phyloP scores from a whole-genome alignment of 2,113 vertebrate species.

The Petroica traversi region DNA sequence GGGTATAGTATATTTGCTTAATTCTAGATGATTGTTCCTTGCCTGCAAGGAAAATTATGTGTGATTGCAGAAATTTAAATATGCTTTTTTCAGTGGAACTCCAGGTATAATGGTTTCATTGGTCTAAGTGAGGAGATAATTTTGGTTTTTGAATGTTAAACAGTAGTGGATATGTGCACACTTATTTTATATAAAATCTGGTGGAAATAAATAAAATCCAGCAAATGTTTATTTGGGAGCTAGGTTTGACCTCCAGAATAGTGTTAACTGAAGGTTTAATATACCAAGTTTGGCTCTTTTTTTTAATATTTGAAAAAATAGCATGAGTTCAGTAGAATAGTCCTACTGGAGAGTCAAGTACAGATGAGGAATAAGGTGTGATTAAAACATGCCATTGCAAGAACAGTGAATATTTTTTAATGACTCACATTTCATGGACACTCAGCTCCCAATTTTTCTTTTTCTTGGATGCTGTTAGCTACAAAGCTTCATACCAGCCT shows the following conservation, averaged over 20 bases:
- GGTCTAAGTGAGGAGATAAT: constrained; percentile 41
- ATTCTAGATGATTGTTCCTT: constrained; percentile 61
- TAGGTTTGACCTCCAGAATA: constrained; percentile 25
- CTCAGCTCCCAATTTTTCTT: not conserved
- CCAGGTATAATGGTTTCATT: constrained; percentile 57
- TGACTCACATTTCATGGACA: not conserved
- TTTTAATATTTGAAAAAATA: constrained; percentile 6
- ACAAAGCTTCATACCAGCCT: not conserved
- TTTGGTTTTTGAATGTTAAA: constrained; percentile 28
- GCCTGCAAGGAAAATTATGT: constrained; percentile 61
- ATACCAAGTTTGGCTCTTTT: not conserved
- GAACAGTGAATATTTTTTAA: not conserved
- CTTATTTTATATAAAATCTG: constrained; percentile 6
- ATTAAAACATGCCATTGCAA: not conserved
- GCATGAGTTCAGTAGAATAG: not conserved
- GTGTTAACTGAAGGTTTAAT: not conserved
- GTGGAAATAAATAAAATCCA: constrained; percentile 38
- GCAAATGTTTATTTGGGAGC: constrained; percentile 11
- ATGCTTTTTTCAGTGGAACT: constrained; percentile 23
- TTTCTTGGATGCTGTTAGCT: not conserved
- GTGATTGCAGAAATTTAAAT: constrained; percentile 38
- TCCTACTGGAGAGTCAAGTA: not conserved
- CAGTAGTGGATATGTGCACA: not conserved
- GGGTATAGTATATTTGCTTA: constrained; percentile 41
- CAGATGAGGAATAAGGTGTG: not conserved